A percentile compares a stretch with the other conserved stretches of the same genome.
These are phyloP conservation scores for Drosophila lacicola DNA, from an alignment of 2,888 invertebrate genomes.

Conservation along the genomic window DNA sequence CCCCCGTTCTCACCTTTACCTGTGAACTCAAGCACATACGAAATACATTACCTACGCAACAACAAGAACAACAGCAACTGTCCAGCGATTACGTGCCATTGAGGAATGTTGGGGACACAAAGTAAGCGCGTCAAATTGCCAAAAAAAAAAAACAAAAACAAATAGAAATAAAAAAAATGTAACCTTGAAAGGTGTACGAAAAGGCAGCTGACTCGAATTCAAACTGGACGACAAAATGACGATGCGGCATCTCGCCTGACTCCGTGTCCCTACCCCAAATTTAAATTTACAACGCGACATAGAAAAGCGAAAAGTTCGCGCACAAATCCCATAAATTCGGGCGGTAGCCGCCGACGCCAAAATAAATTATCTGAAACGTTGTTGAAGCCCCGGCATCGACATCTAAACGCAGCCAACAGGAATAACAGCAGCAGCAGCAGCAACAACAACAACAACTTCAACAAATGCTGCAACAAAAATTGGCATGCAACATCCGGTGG, in stretches of 20 bases:
- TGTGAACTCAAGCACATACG: slow-evolving; percentile 24
- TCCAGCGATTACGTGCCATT: slow-evolving; percentile 45
- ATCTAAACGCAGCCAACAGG: neutral
- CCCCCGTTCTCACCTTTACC: neutral
- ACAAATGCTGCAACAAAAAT: slow-evolving; percentile 57
- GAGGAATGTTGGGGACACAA: slow-evolving; percentile 44
- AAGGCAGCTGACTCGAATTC: slow-evolving; percentile 16
- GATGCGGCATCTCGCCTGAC: slow-evolving; percentile 1
- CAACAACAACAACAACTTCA: slow-evolving; percentile 30
- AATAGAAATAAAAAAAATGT: slow-evolving; percentile 26
- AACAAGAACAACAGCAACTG: slow-evolving; percentile 20
- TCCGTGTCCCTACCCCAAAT: slow-evolving; percentile 10
- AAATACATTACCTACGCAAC: slow-evolving; percentile 26
- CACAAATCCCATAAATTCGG: slow-evolving; percentile 72
- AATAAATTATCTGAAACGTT: slow-evolving; percentile 74
- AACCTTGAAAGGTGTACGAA: slow-evolving; percentile 61
- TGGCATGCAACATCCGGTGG: slow-evolving; percentile 79
- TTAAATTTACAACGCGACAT: slow-evolving; percentile 44
- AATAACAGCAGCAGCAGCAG: slow-evolving; percentile 6
- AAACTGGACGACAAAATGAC: slow-evolving; percentile 2
- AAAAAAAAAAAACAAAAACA: slow-evolving; percentile 2
- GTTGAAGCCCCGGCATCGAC: slow-evolving; percentile 19
- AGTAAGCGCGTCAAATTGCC: slow-evolving; percentile 40
- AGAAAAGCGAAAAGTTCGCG: slow-evolving; percentile 59
- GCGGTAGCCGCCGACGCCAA: slow-evolving; percentile 65